Evolutionary conservation across 2,113 vertebrate genomes (phyloP).

Genomic region (Lepidothrix coronata): DNA sequence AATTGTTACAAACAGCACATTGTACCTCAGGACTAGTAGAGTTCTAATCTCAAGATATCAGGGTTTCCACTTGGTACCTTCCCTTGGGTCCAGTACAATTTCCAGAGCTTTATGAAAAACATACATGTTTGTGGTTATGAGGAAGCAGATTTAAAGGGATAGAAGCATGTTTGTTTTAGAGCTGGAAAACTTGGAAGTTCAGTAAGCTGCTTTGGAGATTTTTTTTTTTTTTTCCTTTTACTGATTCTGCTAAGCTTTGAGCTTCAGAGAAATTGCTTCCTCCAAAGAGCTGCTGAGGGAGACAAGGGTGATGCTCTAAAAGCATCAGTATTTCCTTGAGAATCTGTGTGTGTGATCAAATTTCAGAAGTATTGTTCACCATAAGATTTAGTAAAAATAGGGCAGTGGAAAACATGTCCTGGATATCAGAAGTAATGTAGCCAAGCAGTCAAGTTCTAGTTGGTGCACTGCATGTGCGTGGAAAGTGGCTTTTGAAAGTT

Average conservation of each 20-base stretch:
- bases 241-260: background rate
- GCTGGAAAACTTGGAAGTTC: background rate
- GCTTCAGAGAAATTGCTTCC: background rate
- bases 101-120: constrained; percentile 83
- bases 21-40: constrained; percentile 73
- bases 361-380: background rate
- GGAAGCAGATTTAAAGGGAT: constrained; percentile 77
- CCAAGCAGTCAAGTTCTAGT: background rate
- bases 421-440: background rate
- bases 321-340: background rate
- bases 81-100: constrained; percentile 77
- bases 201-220: constrained; percentile 29
- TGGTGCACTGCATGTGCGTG: background rate
- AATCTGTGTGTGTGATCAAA: background rate
- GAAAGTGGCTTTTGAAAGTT: background rate
- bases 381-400: background rate
- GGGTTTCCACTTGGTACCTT: constrained; percentile 71
- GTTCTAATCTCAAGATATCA: constrained; percentile 75
- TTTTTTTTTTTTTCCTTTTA: background rate
- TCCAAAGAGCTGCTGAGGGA: background rate
- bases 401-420: background rate
- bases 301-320: background rate
- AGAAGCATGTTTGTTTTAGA: constrained; percentile 59
- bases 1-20: constrained; percentile 87
- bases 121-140: constrained; percentile 82